A percentile compares a stretch with the other conserved stretches of the same genome.
Conservation (phyloP, 2,888 invertebrate species). For the Eupithecia pulchellata region DNA sequence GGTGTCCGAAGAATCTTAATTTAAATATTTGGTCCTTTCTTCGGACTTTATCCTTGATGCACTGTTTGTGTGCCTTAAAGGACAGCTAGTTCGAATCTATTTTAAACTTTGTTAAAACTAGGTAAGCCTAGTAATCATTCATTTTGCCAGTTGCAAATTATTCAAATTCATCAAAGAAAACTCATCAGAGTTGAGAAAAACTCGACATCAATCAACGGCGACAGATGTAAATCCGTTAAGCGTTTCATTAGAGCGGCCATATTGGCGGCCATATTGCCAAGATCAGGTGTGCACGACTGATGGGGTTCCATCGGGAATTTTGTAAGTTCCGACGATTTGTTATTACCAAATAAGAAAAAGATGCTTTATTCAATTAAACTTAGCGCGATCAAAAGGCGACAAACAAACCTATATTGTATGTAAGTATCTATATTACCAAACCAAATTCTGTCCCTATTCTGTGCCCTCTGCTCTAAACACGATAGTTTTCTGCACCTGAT, state of each 20-base stretch:
- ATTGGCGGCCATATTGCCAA: slow-evolving; percentile 64
- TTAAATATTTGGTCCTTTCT: too few species aligned
- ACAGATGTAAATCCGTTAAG: slow-evolving; percentile 66
- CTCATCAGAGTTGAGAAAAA: slow-evolving; percentile 46
- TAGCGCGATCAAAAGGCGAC: neutral
- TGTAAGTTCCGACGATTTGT: slow-evolving; percentile 31
- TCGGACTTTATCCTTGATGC: neutral
- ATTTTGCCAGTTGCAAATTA: slow-evolving; percentile 33
- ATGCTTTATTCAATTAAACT: neutral
- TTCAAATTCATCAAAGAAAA: slow-evolving; percentile 43
- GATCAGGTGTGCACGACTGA: slow-evolving; percentile 40
- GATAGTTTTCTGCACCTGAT: neutral
- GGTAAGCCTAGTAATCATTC: neutral
- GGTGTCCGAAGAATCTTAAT: too few species aligned
- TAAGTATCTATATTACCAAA: neutral
- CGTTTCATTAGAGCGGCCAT: slow-evolving; percentile 69
- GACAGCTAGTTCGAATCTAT: neutral
- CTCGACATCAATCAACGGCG: slow-evolving; percentile 63
- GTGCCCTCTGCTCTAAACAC: neutral
- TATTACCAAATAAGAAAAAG: neutral
- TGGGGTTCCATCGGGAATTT: slow-evolving; percentile 27
- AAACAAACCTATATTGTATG: neutral
- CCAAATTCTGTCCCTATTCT: neutral
- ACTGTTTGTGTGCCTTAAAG: neutral
- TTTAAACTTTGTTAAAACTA: neutral